Evolutionary conservation across 2,888 invertebrate genomes (phyloP).

Genomic region (Cephus sareptanus): DNA sequence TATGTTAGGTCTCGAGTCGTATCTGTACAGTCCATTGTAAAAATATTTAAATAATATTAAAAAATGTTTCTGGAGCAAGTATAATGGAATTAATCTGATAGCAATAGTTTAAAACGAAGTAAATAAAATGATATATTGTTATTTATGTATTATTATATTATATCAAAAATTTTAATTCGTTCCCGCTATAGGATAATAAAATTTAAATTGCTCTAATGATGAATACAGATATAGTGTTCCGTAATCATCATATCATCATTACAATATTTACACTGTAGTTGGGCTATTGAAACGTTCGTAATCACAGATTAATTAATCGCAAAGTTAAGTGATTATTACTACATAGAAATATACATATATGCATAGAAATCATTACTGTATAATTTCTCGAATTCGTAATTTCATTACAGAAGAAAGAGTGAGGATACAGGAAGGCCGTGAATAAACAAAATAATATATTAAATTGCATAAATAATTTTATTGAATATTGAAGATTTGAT

Average conservation of each 20-base stretch:
- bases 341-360: too few species aligned
- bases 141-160: slow-evolving; percentile 14
- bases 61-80: neutral
- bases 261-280: neutral
- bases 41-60: neutral
- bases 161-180: neutral
- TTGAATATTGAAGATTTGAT: too few species aligned
- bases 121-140: slow-evolving; percentile 3
- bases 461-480: too few species aligned
- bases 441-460: too few species aligned
- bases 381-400: too few species aligned
- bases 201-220: neutral
- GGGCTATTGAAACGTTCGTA: neutral
- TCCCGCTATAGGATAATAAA: neutral
- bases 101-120: neutral
- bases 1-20: fast-evolving
- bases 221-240: neutral
- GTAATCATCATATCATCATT: neutral
- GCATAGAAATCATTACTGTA: too few species aligned
- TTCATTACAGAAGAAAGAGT: too few species aligned
- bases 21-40: neutral
- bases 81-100: neutral
- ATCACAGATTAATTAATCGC: too few species aligned
- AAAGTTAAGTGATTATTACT: too few species aligned
- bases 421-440: too few species aligned